Evolutionary conservation across 2,113 vertebrate genomes (phyloP).

Genomic region (Perccottus glenii): DNA sequence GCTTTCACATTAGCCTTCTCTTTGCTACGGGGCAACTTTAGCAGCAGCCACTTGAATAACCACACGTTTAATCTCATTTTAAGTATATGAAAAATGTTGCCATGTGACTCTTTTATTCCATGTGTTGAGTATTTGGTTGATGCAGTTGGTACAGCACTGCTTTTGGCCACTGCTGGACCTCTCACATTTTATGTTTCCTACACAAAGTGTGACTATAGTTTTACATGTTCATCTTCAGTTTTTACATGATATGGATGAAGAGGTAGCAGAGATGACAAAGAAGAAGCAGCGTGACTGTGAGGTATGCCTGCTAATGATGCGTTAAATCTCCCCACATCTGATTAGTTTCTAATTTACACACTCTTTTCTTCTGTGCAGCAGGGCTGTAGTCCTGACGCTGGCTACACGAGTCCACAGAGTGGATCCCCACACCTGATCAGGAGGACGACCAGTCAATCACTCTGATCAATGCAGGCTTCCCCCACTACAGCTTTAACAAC

Average conservation of each 20-base stretch:
- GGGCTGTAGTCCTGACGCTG: constrained; percentile 68
- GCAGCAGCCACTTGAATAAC: background rate
- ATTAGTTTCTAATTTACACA: background rate
- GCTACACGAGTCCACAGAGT: constrained; percentile 77
- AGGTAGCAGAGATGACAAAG: constrained; percentile 79
- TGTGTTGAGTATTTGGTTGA: background rate
- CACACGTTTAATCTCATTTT: too few relatives aligned
- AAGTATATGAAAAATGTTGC: too few relatives aligned
- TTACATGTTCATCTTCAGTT: constrained; percentile 72
- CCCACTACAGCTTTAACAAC: constrained; percentile 68
- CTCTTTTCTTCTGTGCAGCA: constrained; percentile 35
- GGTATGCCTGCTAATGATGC: constrained; percentile 67
- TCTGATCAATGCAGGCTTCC: constrained; percentile 50
- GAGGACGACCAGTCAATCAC: constrained; percentile 73
- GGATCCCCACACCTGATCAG: constrained; percentile 86
- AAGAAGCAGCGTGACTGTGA: constrained; percentile 81
- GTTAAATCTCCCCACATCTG: background rate
- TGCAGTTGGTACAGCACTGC: background rate
- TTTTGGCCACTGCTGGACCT: background rate
- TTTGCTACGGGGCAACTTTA: background rate
- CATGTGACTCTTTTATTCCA: too few relatives aligned
- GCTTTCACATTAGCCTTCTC: background rate
- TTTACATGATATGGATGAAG: constrained; percentile 91
- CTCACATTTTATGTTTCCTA: background rate
- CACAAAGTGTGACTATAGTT: background rate